Percentiles rank a stretch among this genome's conserved stretches.
These are phyloP conservation scores for Hymenopus coronatus DNA, from an alignment of 2,888 invertebrate species.

Conservation along the genomic window DNA sequence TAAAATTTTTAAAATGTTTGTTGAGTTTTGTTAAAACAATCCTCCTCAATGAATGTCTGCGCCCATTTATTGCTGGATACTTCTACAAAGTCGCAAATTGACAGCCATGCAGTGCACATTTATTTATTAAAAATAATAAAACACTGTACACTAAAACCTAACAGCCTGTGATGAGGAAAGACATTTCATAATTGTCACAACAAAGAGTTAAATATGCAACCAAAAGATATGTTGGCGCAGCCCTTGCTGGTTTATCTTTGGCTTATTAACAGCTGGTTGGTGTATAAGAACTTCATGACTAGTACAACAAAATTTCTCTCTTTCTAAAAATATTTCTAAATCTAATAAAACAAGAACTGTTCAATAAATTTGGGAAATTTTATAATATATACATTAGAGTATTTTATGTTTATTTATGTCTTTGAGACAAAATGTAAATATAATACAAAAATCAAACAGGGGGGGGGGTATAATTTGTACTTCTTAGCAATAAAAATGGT, in stretches of 20 bases:
- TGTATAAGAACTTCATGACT: not conserved
- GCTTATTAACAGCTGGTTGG: not conserved
- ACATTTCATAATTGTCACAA: too few relatives aligned
- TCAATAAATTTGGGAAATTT: not conserved
- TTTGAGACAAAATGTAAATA: not conserved
- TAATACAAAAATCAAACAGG: not conserved
- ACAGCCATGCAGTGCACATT: too few relatives aligned
- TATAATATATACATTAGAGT: not conserved
- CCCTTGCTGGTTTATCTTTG: not conserved
- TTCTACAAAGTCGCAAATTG: too few relatives aligned
- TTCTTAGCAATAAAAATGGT: not conserved
- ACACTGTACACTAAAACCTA: too few relatives aligned
- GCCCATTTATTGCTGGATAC: too few relatives aligned
- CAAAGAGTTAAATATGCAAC: too few relatives aligned
- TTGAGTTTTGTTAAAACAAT: too few relatives aligned
- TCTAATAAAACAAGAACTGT: not conserved
- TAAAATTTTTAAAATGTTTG: too few relatives aligned
- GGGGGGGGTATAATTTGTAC: not conserved
- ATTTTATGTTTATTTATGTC: not conserved
- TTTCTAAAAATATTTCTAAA: not conserved
- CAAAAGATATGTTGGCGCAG: not conserved
- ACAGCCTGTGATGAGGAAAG: too few relatives aligned
- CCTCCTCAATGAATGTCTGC: too few relatives aligned
- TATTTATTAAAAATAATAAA: too few relatives aligned
- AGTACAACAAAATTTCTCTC: not conserved